A percentile compares a stretch with the other conserved stretches of the same genome.
phyloP scores from a whole-genome alignment of 2,797 vertebrate species.

The Hemibagrus guttatus region DNA sequence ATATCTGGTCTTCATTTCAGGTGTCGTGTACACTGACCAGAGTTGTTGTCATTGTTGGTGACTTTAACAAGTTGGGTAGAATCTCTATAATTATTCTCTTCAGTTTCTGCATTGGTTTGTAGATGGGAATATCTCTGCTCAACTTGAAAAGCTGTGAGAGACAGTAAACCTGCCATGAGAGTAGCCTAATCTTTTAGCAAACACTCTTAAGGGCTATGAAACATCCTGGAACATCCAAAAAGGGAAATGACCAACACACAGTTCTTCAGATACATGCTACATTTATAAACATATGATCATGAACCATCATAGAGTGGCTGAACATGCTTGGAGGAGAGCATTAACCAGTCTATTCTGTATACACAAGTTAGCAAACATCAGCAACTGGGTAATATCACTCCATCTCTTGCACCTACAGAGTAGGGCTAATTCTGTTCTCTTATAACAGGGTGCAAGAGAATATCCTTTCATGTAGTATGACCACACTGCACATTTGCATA shows the following conservation, averaged over 20 bases:
- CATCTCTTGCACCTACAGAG: background rate
- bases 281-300: background rate
- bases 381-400: background rate
- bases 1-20: background rate
- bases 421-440: background rate
- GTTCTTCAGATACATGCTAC: background rate
- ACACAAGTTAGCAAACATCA: background rate
- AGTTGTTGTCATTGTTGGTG: constrained; percentile 33
- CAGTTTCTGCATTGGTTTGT: background rate
- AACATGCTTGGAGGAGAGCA: background rate
- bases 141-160: constrained; percentile 49
- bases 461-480: background rate
- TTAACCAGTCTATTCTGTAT: background rate
- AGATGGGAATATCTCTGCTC: constrained; percentile 53
- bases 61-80: constrained; percentile 64
- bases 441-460: background rate
- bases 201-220: background rate
- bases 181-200: background rate
- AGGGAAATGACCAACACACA: background rate
- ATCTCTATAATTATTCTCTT: constrained; percentile 60
- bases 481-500: background rate
- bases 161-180: background rate
- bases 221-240: background rate
- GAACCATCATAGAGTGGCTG: background rate
- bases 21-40: constrained; percentile 58